These are phyloP conservation scores for Myrmophylax atrothorax DNA, from an alignment of 2,113 vertebrate genomes.

Conservation along the genomic window DNA sequence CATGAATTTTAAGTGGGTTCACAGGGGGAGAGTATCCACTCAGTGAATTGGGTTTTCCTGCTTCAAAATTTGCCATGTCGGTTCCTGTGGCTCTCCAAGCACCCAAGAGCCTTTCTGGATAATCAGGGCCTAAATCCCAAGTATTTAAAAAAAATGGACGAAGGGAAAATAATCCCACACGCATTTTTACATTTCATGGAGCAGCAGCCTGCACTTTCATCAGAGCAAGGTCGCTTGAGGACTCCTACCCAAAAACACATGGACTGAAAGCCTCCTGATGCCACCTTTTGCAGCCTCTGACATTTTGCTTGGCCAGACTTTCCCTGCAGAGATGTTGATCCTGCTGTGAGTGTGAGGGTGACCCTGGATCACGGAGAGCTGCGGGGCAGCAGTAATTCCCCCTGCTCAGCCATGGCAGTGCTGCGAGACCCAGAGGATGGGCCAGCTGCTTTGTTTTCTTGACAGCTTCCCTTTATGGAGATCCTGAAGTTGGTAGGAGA, in stretches of 20 bases:
- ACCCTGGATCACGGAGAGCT: not conserved
- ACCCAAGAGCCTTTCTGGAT: not conserved
- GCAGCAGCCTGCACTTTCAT: not conserved
- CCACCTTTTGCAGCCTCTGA: not conserved
- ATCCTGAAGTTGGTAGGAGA: not conserved
- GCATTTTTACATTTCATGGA: not conserved
- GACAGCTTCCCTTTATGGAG: not conserved
- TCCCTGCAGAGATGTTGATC: not conserved
- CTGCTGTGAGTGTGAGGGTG: fast-evolving
- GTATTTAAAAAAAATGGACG: not conserved
- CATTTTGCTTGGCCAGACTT: not conserved
- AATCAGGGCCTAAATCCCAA: not conserved
- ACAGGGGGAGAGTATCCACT: not conserved
- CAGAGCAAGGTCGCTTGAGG: fast-evolving
- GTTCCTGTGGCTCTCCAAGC: not conserved
- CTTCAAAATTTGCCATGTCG: not conserved
- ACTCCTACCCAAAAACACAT: not conserved
- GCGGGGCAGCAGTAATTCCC: not conserved
- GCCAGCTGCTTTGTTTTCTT: not conserved
- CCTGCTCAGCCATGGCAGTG: fast-evolving
- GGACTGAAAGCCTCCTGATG: not conserved
- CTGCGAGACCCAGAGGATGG: fast-evolving
- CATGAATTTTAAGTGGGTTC: slow-evolving; percentile 64
- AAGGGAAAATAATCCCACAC: not conserved
- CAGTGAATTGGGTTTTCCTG: slow-evolving; percentile 22